These are phyloP conservation scores for Neodontobutis hainanensis DNA, from an alignment of 2,113 vertebrate genomes.

Conservation along the genomic window DNA sequence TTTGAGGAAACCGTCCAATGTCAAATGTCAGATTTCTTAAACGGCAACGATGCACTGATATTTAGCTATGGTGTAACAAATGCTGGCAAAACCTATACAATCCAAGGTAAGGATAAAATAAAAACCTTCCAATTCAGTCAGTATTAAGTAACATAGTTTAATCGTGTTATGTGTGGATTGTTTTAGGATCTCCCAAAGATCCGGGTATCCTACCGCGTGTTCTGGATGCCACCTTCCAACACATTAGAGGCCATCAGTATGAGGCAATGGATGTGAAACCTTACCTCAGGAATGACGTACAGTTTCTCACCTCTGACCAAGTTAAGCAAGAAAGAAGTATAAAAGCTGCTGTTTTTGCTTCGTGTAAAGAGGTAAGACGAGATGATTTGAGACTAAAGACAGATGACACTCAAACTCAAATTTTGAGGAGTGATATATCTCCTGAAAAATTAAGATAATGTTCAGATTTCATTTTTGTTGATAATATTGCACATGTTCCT, in stretches of 20 bases:
- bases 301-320: constrained; percentile 79
- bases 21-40: constrained; percentile 77
- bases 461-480: no score
- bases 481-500: not conserved
- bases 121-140: no score
- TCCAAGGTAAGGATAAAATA: constrained; percentile 80
- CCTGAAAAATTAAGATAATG: not conserved
- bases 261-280: constrained; percentile 86
- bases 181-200: constrained; percentile 82
- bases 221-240: constrained; percentile 81
- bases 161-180: not conserved
- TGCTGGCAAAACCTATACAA: constrained; percentile 89
- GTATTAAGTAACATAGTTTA: not conserved
- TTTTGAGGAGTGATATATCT: not conserved
- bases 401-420: no score
- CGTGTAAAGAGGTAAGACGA: constrained; percentile 81
- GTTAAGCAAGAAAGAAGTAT: constrained; percentile 80
- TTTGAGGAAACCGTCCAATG: constrained; percentile 83
- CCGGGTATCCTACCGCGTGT: constrained; percentile 86
- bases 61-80: constrained; percentile 93
- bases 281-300: constrained; percentile 79
- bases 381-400: not conserved
- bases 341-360: constrained; percentile 80
- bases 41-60: constrained; percentile 84
- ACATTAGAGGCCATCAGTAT: constrained; percentile 78